These are phyloP conservation scores for Drosophila saltans DNA, from an alignment of 1,140 invertebrate genomes.

Conservation along the genomic window DNA sequence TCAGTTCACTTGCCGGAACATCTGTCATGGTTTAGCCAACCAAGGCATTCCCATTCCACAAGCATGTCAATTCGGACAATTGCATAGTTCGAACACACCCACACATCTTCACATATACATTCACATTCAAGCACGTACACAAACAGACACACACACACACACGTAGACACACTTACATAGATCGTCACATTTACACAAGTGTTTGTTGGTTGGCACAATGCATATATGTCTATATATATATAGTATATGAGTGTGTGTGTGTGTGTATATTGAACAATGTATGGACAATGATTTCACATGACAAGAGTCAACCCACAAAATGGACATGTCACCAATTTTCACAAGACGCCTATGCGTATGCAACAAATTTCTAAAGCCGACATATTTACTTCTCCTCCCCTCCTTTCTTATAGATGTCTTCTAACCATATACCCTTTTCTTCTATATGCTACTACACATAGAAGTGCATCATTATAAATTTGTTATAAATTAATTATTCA, in stretches of 20 bases:
- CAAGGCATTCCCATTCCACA: not conserved
- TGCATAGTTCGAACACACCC: slow-evolving; percentile 3
- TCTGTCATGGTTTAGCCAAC: not conserved
- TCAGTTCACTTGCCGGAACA: not conserved
- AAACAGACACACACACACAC: not conserved
- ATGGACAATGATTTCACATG: slow-evolving; percentile 50
- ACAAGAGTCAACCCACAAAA: slow-evolving; percentile 33
- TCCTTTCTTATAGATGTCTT: no score
- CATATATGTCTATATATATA: slow-evolving; percentile 40
- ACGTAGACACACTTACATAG: not conserved
- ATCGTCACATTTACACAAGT: slow-evolving; percentile 9
- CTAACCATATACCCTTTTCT: no score
- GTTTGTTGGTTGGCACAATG: slow-evolving; percentile 33
- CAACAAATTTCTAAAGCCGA: slow-evolving; percentile 40
- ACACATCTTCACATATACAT: not conserved
- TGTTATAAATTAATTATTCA: slow-evolving; percentile 56
- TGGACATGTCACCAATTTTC: slow-evolving; percentile 51
- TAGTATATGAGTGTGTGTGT: slow-evolving; percentile 25
- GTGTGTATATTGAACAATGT: not conserved
- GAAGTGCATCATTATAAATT: slow-evolving; percentile 15
- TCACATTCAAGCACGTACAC: not conserved
- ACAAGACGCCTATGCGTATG: slow-evolving; percentile 54
- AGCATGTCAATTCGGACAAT: slow-evolving; percentile 4
- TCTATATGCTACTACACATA: slow-evolving; percentile 1
- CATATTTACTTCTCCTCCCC: not conserved